Evolutionary conservation across 2,113 vertebrate species (phyloP).

Genomic region (Oncorhynchus kisutch): DNA sequence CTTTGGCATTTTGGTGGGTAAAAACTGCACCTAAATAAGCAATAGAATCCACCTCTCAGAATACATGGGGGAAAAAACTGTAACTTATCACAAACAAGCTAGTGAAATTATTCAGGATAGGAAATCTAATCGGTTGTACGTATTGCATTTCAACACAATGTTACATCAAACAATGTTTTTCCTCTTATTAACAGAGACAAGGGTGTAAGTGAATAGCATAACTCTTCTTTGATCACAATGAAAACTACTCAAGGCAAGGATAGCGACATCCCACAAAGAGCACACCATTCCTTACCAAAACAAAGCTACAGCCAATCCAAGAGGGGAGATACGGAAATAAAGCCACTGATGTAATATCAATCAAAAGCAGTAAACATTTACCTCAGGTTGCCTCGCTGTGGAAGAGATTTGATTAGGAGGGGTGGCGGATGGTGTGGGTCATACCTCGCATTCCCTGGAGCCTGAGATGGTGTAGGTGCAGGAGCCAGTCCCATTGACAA

Average conservation of each 20-base stretch:
- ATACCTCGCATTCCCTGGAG: constrained; percentile 99
- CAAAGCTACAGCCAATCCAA: neutral
- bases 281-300: neutral
- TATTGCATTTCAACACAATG: constrained; percentile 30
- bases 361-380: constrained; percentile 53
- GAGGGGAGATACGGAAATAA: neutral
- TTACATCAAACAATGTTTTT: constrained; percentile 36
- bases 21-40: constrained; percentile 23
- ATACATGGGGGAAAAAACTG: constrained; percentile 4
- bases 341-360: constrained; percentile 8
- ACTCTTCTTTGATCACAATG: constrained; percentile 22
- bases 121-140: constrained; percentile 39
- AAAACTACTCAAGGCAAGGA: constrained; percentile 6
- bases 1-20: constrained; percentile 3
- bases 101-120: constrained; percentile 22
- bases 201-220: constrained; percentile 28
- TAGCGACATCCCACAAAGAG: neutral
- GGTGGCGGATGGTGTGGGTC: constrained; percentile 65
- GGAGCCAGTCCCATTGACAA: constrained; percentile 93
- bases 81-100: constrained; percentile 20
- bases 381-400: constrained; percentile 49
- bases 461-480: constrained; percentile 95
- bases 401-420: constrained; percentile 52
- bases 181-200: constrained; percentile 32
- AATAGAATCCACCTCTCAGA: neutral